Percentiles rank a stretch among this genome's conserved stretches.
Conservation (phyloP, 2,888 invertebrate species). For the Trissolcus brochymenae region DNA sequence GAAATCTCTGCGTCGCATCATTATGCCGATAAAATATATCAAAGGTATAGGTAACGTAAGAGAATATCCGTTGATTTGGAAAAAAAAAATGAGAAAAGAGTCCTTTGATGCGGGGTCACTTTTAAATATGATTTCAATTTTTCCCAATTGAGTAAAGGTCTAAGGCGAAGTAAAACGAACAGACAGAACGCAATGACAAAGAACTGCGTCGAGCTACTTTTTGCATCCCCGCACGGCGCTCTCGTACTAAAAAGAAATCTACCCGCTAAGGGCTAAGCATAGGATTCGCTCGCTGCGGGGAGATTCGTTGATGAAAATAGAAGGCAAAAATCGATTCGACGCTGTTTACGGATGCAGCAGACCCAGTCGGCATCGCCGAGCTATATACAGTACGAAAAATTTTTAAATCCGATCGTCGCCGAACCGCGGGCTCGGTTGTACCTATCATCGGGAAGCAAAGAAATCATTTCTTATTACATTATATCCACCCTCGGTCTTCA, state of each 20-base stretch:
- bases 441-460: slow-evolving; percentile 58
- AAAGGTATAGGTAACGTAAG: slow-evolving; percentile 34
- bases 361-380: slow-evolving; percentile 12
- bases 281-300: slow-evolving; percentile 15
- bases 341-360: slow-evolving; percentile 16
- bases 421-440: neutral
- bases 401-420: slow-evolving; percentile 23
- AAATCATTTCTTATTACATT: slow-evolving; percentile 70
- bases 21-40: slow-evolving; percentile 36
- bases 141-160: slow-evolving; percentile 50
- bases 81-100: slow-evolving; percentile 14
- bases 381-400: slow-evolving; percentile 30
- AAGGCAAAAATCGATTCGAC: slow-evolving; percentile 30
- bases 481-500: slow-evolving; percentile 58
- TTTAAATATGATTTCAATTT: slow-evolving; percentile 58
- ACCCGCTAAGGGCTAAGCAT: slow-evolving; percentile 37
- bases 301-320: slow-evolving; percentile 25
- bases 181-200: slow-evolving; percentile 29
- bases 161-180: neutral
- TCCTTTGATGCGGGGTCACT: slow-evolving; percentile 40
- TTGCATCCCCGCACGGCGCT: slow-evolving; percentile 21
- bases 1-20: slow-evolving; percentile 24
- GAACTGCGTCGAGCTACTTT: slow-evolving; percentile 31
- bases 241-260: slow-evolving; percentile 35
- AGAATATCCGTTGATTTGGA: slow-evolving; percentile 43